Percentiles rank a stretch among this genome's conserved stretches.
phyloP scores from a whole-genome alignment of 2,113 vertebrate genomes.

The Perca fluviatilis region DNA sequence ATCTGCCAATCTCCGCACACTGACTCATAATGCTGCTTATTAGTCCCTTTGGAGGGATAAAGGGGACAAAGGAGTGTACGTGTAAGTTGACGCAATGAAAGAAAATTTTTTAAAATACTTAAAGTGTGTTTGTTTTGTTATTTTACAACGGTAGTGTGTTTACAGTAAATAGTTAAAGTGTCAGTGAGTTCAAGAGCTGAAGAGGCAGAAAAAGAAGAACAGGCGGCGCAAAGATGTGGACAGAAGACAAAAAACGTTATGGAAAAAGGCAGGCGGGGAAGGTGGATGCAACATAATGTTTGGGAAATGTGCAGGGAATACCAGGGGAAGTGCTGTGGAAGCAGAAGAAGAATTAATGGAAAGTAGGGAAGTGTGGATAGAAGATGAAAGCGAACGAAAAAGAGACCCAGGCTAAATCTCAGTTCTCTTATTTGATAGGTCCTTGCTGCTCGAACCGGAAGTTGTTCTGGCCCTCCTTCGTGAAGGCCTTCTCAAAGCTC shows the following conservation, averaged over 20 bases:
- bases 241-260: background rate
- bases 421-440: too few species aligned
- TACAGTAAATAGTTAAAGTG: background rate
- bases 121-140: too few species aligned
- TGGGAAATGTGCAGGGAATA: background rate
- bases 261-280: background rate
- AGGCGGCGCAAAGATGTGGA: background rate
- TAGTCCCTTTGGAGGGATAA: constrained; percentile 55
- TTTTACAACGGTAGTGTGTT: background rate
- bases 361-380: background rate
- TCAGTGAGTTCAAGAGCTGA: background rate
- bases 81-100: too few species aligned
- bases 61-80: constrained; percentile 6
- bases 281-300: background rate
- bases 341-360: background rate
- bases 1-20: constrained; percentile 53
- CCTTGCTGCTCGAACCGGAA: too few species aligned
- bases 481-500: too few species aligned
- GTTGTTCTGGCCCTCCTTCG: too few species aligned
- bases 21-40: constrained; percentile 56
- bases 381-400: constrained; percentile 6
- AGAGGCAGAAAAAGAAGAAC: background rate
- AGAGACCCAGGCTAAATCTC: background rate
- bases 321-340: background rate
- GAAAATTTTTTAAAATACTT: background rate